A percentile compares a stretch with the other conserved stretches of the same genome.
phyloP scores from a whole-genome alignment of 2,797 vertebrate genomes.

The Sebastes variabilis region DNA sequence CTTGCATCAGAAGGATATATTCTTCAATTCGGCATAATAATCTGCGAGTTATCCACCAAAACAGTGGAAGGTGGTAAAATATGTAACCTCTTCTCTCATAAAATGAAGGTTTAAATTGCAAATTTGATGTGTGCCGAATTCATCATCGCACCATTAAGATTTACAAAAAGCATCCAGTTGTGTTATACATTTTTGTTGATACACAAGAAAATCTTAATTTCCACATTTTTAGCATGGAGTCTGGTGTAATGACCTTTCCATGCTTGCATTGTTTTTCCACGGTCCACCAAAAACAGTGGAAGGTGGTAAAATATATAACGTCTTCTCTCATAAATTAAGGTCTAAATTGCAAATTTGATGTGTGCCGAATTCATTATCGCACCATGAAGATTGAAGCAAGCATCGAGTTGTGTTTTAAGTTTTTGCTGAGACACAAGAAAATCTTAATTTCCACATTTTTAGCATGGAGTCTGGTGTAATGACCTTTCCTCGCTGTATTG shows the following conservation, averaged over 20 bases:
- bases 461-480: neutral
- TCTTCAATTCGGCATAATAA: neutral
- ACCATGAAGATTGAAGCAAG: fast-evolving
- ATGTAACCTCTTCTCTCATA: neutral
- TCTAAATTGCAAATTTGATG: fast-evolving
- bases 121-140: neutral
- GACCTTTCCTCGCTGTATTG: neutral
- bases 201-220: fast-evolving
- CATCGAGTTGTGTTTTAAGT: fast-evolving
- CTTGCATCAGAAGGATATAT: fast-evolving
- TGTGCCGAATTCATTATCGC: neutral
- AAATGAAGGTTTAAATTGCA: fast-evolving
- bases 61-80: fast-evolving
- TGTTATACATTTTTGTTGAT: fast-evolving
- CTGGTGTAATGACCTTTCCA: neutral
- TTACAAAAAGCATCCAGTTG: fast-evolving
- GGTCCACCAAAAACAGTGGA: neutral
- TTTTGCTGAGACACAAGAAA: fast-evolving
- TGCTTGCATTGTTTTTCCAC: neutral
- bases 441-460: neutral
- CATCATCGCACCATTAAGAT: fast-evolving
- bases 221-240: neutral
- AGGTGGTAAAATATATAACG: fast-evolving
- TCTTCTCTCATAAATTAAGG: neutral
- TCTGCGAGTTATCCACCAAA: neutral